Percentiles rank a stretch among this genome's conserved stretches.
Evolutionary conservation across 2,888 invertebrate species (phyloP).

Genomic region (Prosopocoilus inquinatus): DNA sequence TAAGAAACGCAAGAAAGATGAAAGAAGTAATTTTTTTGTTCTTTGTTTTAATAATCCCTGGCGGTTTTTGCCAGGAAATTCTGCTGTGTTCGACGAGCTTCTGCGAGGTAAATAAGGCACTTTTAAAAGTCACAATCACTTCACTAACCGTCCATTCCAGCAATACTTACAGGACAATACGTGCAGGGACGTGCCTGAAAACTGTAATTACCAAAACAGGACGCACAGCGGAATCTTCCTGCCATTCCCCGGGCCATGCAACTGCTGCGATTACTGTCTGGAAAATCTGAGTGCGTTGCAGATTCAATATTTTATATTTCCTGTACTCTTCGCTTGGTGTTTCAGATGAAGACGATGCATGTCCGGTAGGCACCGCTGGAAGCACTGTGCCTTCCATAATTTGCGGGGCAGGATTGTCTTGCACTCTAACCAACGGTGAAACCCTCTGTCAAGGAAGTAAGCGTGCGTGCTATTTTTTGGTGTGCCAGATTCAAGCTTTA

Average conservation of each 20-base stretch:
- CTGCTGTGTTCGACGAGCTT: too few species aligned
- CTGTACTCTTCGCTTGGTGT: slow-evolving; percentile 16
- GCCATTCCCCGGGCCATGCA: slow-evolving; percentile 60
- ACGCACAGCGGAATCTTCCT: slow-evolving; percentile 57
- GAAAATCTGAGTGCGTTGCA: slow-evolving; percentile 54
- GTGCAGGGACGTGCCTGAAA: slow-evolving; percentile 37
- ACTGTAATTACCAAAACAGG: slow-evolving; percentile 57
- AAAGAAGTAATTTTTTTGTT: too few species aligned
- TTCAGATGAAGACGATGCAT: slow-evolving; percentile 54
- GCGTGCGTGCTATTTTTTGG: too few species aligned
- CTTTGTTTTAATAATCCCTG: too few species aligned
- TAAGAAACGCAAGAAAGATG: too few species aligned
- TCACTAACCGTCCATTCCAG: too few species aligned
- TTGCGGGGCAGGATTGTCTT: slow-evolving; percentile 61
- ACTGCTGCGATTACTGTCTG: slow-evolving; percentile 63
- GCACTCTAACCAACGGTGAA: slow-evolving; percentile 40
- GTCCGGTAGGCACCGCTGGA: slow-evolving; percentile 50
- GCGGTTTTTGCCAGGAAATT: too few species aligned
- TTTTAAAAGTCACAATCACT: too few species aligned
- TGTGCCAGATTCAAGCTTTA: background rate
- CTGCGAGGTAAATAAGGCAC: too few species aligned
- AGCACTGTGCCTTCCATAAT: slow-evolving; percentile 55
- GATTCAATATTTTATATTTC: background rate
- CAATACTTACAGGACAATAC: background rate
- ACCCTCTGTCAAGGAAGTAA: slow-evolving; percentile 55